Evolutionary conservation across 2,113 vertebrate species (phyloP), one percentile per base, ranked within the genome.

Genomic region (Jaculus jaculus): DNA sequence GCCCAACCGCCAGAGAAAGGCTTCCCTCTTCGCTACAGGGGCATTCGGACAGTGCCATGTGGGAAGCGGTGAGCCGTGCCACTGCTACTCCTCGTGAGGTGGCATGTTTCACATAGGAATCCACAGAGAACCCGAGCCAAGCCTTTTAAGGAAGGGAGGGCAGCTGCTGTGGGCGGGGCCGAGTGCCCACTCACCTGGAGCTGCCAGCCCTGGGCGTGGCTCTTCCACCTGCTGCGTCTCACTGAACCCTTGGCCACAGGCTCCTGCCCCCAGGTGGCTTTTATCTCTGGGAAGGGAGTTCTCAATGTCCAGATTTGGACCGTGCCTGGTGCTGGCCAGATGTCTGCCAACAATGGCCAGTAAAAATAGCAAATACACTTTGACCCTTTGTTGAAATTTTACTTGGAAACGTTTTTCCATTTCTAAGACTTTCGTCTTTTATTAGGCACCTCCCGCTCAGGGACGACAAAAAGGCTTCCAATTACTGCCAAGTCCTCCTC

Each of bases 351-450:
- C 80, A 84, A 61, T 69, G 92, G 73, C 87, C 30, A 66, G 4
- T 51, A 61, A 61, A 83, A 72, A 65, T 54, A 96, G 66, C 71
- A 94, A 90, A 95, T 88, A 82, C 7, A 91, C 85, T 94, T 90
- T 95, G 91, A 93, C 74, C 92, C 37, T 91, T 87, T 60, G 65
- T 75, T 96, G 93, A 85, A 93, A 89, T 73, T 94, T 88, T 96
- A 91, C 84, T 87, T 37, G 54, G 89, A 92, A 95, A 90, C 77
- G 28, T 51, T 93, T 92, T 79, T 58, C 71, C 80, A 89, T 96
- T 95, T 96, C 84, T 86, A 92, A 77, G 79, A 72, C 79, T 94
- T 94, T 84, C 39, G 79, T 90, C 82, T 97, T 96, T 96, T 78
- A 92, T 81, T 92, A 96, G 88, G 84, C 28, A 75, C 23, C 39